phyloP scores from a whole-genome alignment of 2,113 vertebrate species.

The Theristicus caerulescens region DNA sequence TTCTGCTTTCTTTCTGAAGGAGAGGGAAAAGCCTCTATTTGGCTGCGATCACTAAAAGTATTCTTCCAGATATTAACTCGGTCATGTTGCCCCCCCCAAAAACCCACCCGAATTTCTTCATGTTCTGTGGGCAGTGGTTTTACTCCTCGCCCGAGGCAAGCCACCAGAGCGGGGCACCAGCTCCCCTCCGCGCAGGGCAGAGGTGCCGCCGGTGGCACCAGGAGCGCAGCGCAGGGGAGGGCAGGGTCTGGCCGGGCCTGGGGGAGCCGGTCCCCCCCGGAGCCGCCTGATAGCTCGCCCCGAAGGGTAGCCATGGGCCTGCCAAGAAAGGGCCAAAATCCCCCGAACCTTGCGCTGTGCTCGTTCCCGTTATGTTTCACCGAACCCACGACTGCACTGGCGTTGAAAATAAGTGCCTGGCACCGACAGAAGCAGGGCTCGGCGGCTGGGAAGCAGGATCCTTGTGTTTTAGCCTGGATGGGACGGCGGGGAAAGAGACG shows the following conservation, averaged over 20 bases:
- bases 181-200: not conserved
- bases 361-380: not conserved
- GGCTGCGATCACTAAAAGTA: not conserved
- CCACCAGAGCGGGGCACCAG: not conserved
- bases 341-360: accelerated
- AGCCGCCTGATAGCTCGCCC: not conserved
- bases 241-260: not conserved
- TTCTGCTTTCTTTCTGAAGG: not conserved
- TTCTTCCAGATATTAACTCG: not conserved
- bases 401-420: accelerated
- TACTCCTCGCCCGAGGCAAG: not conserved
- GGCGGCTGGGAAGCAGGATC: not conserved
- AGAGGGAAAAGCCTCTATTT: not conserved
- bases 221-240: not conserved
- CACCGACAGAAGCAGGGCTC: accelerated
- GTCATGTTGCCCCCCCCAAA: too few species aligned
- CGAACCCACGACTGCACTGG: accelerated
- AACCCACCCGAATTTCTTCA: not conserved
- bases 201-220: not conserved
- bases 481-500: too few species aligned
- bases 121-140: not conserved
- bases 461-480: not conserved
- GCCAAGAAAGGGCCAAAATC: accelerated
- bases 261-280: not conserved
- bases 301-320: not conserved